A percentile compares a stretch with the other conserved stretches of the same genome.
Conservation (phyloP, 2,797 vertebrate genomes). For the Natrix natrix region DNA sequence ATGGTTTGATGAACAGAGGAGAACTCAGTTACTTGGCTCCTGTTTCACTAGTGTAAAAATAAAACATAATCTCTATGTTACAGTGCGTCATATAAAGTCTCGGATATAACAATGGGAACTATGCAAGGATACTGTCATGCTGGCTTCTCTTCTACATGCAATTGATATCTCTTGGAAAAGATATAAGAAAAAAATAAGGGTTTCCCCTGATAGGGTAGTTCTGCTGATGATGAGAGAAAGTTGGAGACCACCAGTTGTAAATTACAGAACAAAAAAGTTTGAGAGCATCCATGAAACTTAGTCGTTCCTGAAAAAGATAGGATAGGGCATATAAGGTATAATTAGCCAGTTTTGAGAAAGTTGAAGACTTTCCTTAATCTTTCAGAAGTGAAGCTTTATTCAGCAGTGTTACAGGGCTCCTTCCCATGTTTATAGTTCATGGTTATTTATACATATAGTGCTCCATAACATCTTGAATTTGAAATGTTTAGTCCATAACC, state of each 20-base stretch:
- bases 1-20: not conserved
- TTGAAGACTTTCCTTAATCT: not conserved
- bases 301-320: not conserved
- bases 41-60: not conserved
- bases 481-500: slow-evolving; percentile 69
- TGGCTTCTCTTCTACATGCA: not conserved
- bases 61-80: not conserved
- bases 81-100: not conserved
- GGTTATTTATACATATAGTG: not conserved
- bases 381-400: not conserved
- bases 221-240: not conserved
- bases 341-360: not conserved
- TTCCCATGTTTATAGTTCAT: not conserved
- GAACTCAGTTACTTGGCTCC: not conserved
- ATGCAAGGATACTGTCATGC: not conserved
- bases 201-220: not conserved
- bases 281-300: not conserved
- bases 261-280: not conserved
- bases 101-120: not conserved
- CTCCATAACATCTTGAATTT: not conserved
- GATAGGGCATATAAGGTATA: not conserved
- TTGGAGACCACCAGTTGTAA: not conserved
- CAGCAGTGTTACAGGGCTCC: too few relatives aligned
- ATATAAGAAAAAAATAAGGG: not conserved
- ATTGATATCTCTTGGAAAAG: not conserved